Evolutionary conservation across 1,140 invertebrate genomes (phyloP), one percentile per base, ranked within the genome.

Genomic region (Drosophila persimilis): DNA sequence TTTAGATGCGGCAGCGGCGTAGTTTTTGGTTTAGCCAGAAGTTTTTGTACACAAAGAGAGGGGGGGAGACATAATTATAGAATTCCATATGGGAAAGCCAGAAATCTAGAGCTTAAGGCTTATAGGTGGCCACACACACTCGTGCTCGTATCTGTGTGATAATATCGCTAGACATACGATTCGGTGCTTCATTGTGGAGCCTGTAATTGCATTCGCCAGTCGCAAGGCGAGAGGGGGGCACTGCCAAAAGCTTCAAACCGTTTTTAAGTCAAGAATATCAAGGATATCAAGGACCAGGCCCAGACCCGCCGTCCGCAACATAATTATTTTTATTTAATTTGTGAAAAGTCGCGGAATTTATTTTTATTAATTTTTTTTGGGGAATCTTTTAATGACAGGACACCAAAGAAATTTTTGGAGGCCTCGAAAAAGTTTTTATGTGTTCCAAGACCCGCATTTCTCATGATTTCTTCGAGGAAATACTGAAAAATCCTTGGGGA

Each of bases 151-250:
- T 53, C 64, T 69, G 72, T 51, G 45, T 50, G 60, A 56, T 41
- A 45, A 39, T 31, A 39, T 58, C 65, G 39, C 57, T 20, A 20
- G 20, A 20, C 43, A 71, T 65, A 65, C 60, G 73, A 63, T 60
- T 74, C 50, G 47, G 55, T 64, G 70, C 74, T 77, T 50, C 63
- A 72, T 56, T 75, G 51, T 75, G 51, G 56, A 41, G 22, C 54
- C 57, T 73, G 69, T 79, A 78, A 78, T 72, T 72, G 74, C 69
- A 72, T 52, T 66, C 52, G 54, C 69, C 52, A 41, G 17, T n/a
- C 48, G 17, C 17, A 17, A 17, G 17, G 17, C 17, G 17, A 0
- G 0, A 0, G 17, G 17, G 17, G 17, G 17, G 17, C 17, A 26
- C 22, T 47, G 55, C 44, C 31, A 35, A 63, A 76, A 75, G 41